These are phyloP conservation scores for Patella vulgata DNA, from an alignment of 1,140 invertebrate genomes.

Conservation along the genomic window DNA sequence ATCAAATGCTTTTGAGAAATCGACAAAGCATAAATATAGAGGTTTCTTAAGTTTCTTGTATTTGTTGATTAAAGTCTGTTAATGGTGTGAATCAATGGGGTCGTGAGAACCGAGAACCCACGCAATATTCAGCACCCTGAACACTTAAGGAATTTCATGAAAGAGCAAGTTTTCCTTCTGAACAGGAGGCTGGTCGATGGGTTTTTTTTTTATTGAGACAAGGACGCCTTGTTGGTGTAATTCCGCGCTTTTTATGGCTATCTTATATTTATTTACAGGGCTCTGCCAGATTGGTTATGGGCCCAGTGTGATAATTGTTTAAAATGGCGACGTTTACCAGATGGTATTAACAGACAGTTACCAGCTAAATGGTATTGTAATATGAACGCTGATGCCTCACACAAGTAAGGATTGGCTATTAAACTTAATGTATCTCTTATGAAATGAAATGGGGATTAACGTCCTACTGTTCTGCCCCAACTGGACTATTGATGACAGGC, in stretches of 20 bases:
- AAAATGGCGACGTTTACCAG: conserved; percentile 53
- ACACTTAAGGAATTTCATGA: not conserved
- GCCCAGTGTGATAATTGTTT: conserved; percentile 60
- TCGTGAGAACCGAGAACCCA: not conserved
- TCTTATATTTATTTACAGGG: too few relatives aligned
- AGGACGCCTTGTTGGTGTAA: conserved; percentile 49
- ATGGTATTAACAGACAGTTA: conserved; percentile 34
- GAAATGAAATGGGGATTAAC: too few relatives aligned
- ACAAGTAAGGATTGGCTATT: conserved; percentile 60
- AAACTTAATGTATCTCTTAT: too few relatives aligned
- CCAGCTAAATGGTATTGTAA: conserved; percentile 59
- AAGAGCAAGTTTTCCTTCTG: conserved; percentile 22
- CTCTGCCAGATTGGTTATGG: conserved; percentile 57
- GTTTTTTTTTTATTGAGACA: conserved; percentile 62
- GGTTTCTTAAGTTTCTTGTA: too few relatives aligned
- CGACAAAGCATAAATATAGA: too few relatives aligned
- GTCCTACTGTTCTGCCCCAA: too few relatives aligned
- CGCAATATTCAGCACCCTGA: not conserved
- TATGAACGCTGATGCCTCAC: conserved; percentile 50
- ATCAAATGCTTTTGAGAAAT: too few relatives aligned
- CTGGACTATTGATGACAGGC: too few relatives aligned
- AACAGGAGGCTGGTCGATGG: conserved; percentile 64
- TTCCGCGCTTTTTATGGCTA: too few relatives aligned
- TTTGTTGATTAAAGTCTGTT: too few relatives aligned
- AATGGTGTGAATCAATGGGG: too few relatives aligned